These are phyloP conservation scores for Aselliscus stoliczkanus DNA, from an alignment of 2,797 vertebrate species.

Conservation along the genomic window DNA sequence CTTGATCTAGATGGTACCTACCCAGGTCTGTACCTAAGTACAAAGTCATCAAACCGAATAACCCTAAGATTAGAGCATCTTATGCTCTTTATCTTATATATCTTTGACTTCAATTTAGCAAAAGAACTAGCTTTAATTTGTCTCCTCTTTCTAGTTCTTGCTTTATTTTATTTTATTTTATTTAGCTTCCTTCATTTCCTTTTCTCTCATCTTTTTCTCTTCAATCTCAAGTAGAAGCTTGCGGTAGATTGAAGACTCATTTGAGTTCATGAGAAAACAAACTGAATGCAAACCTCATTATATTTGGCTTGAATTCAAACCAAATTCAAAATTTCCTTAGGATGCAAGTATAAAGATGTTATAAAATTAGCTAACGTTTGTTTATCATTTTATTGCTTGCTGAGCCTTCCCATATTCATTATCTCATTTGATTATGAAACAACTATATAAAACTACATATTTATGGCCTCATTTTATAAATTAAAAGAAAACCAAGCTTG, in stretches of 20 bases:
- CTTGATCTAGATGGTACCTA: background rate
- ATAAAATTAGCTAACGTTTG: constrained; percentile 19
- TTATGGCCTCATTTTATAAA: background rate
- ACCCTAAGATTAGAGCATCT: background rate
- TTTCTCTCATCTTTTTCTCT: background rate
- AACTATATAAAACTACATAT: background rate
- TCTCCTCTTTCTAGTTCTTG: background rate
- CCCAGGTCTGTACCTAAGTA: background rate
- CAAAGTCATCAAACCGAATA: background rate
- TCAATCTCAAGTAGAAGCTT: background rate
- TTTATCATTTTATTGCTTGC: background rate
- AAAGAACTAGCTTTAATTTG: background rate
- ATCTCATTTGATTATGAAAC: background rate
- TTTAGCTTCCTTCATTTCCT: background rate
- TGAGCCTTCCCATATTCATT: background rate
- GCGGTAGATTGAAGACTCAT: background rate
- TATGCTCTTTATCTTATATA: background rate
- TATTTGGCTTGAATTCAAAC: background rate
- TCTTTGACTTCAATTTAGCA: background rate
- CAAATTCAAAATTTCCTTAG: background rate
- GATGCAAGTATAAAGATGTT: background rate
- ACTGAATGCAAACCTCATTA: background rate
- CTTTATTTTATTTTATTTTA: background rate
- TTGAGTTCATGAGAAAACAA: background rate
- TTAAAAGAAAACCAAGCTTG: background rate